phyloP scores from a whole-genome alignment of 2,888 invertebrate species.

The Campaea margaritaria region DNA sequence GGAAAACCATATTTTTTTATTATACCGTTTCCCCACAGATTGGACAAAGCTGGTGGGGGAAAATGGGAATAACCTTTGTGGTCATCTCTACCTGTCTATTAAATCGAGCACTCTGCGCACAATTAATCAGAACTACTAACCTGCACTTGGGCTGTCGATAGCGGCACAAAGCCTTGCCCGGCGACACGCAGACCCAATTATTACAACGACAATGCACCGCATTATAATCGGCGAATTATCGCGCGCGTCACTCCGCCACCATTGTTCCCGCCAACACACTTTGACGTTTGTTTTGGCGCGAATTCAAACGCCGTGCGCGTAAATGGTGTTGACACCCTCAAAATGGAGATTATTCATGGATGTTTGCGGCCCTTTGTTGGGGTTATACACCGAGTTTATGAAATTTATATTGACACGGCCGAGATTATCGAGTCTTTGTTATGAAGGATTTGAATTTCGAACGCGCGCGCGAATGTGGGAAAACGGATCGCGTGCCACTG shows the following conservation, averaged over 20 bases:
- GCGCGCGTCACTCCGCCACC: slow-evolving; percentile 58
- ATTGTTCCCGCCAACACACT: slow-evolving; percentile 66
- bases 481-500: slow-evolving; percentile 70
- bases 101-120: slow-evolving; percentile 10
- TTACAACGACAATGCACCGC: slow-evolving; percentile 65
- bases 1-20: too few species aligned
- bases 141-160: slow-evolving; percentile 41
- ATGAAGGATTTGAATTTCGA: slow-evolving; percentile 73
- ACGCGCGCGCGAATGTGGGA: slow-evolving; percentile 65
- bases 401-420: slow-evolving; percentile 81
- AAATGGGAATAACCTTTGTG: too few species aligned
- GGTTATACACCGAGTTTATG: slow-evolving; percentile 76
- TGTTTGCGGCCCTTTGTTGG: slow-evolving; percentile 77
- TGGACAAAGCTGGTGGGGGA: too few species aligned
- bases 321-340: slow-evolving; percentile 81
- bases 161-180: slow-evolving; percentile 44
- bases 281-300: slow-evolving; percentile 78
- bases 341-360: slow-evolving; percentile 83
- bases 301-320: slow-evolving; percentile 61
- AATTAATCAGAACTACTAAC: slow-evolving; percentile 18
- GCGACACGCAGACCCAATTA: slow-evolving; percentile 63
- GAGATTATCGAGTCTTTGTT: slow-evolving; percentile 80
- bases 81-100: not conserved
- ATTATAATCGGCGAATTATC: slow-evolving; percentile 70
- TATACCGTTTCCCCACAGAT: too few species aligned